Evolutionary conservation across 2,113 vertebrate species (phyloP).

Genomic region (Oryzias javanicus): DNA sequence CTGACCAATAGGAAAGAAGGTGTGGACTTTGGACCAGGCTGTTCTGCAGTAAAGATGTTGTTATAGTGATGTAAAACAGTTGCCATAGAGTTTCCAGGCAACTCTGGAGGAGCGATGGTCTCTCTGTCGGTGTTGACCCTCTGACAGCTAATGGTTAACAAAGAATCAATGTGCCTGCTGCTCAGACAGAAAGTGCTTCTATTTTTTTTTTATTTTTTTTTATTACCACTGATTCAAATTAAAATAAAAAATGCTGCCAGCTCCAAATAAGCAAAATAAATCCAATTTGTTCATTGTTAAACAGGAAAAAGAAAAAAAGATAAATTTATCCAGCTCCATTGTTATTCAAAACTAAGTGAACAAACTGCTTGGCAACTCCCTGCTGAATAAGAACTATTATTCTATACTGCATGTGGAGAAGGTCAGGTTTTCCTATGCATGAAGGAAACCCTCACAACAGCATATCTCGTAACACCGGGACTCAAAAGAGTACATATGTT

Average conservation of each 20-base stretch:
- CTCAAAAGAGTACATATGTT: no score
- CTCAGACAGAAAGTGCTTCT: neutral
- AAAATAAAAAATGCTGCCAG: no score
- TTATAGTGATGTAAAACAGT: slow-evolving; percentile 30
- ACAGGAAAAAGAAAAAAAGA: neutral
- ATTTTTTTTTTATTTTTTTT: neutral
- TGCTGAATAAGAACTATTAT: slow-evolving; percentile 47
- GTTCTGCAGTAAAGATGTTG: slow-evolving; percentile 15
- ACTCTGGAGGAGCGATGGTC: slow-evolving; percentile 31
- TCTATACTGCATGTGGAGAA: slow-evolving; percentile 16
- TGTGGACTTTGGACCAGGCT: slow-evolving; percentile 45
- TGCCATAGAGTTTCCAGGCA: slow-evolving; percentile 41
- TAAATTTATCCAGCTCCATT: neutral
- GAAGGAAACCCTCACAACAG: neutral
- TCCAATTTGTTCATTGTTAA: neutral
- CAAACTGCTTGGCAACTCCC: neutral
- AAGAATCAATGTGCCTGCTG: slow-evolving; percentile 28
- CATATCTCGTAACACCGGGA: no score
- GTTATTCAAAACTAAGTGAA: slow-evolving; percentile 8
- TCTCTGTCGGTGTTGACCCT: slow-evolving; percentile 7
- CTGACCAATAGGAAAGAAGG: slow-evolving; percentile 7
- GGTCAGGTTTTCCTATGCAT: slow-evolving; percentile 43
- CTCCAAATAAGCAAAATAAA: no score
- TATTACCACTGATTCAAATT: no score
- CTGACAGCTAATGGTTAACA: slow-evolving; percentile 63